phyloP scores from a whole-genome alignment of 2,113 vertebrate genomes.

The Rhombomys opimus region DNA sequence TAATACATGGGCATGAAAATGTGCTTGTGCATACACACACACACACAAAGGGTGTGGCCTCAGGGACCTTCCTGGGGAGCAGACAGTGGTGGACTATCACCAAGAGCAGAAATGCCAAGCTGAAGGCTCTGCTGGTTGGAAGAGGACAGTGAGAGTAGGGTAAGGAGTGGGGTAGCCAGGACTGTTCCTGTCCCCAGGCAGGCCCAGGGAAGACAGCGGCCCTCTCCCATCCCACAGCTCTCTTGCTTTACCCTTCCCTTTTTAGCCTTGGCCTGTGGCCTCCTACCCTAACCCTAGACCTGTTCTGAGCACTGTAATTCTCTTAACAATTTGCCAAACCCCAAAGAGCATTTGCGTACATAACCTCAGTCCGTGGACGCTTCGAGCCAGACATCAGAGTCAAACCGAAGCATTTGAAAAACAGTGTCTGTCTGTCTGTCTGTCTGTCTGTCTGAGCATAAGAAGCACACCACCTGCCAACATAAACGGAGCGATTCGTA shows the following conservation, averaged over 20 bases:
- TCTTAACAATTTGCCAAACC: not conserved
- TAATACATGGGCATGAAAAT: not conserved
- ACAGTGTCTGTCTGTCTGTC: not conserved
- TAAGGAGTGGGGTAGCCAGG: rapidly evolving
- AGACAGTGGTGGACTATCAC: not conserved
- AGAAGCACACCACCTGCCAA: not conserved
- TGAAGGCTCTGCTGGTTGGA: rapidly evolving
- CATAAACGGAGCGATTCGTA: not conserved
- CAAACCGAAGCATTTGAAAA: not conserved
- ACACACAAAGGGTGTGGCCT: not conserved
- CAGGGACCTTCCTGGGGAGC: too few species aligned
- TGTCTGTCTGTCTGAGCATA: not conserved
- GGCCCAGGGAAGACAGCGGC: not conserved
- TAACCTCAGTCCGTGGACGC: too few species aligned
- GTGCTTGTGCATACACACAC: not conserved
- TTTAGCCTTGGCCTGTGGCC: not conserved
- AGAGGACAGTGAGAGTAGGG: not conserved
- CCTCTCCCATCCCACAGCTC: rapidly evolving
- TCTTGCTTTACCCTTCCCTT: rapidly evolving
- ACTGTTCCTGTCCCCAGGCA: not conserved
- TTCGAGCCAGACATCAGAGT: not conserved
- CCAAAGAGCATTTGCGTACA: not conserved
- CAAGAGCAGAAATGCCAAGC: not conserved
- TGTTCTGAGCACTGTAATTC: not conserved
- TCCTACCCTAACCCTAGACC: not conserved